Evolutionary conservation across 2,888 invertebrate species (phyloP).

Genomic region (Willowsia nigromaculata): DNA sequence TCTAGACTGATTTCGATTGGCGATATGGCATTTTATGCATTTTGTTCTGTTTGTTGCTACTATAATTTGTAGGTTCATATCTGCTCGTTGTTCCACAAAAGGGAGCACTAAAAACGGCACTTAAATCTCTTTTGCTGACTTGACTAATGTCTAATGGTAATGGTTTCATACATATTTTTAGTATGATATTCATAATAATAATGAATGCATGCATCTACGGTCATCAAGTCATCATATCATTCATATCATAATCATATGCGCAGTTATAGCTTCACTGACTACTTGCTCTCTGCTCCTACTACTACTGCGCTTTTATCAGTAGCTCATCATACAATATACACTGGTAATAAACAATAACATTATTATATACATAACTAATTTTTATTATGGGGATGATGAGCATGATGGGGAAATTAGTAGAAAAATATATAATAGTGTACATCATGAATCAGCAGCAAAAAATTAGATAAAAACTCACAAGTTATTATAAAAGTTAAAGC

Average conservation of each 20-base stretch:
- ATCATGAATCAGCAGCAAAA: conserved; percentile 15
- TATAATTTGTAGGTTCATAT: too few relatives aligned
- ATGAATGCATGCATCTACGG: conserved; percentile 17
- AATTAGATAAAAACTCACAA: neutral
- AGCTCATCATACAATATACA: conserved; percentile 26
- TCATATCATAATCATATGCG: neutral
- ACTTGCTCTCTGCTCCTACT: neutral
- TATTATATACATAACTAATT: conserved; percentile 45
- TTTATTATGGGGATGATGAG: conserved; percentile 9
- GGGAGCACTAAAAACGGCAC: conserved; percentile 60
- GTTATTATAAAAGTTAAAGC: neutral
- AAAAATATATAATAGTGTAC: conserved; percentile 8
- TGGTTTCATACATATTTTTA: conserved; percentile 2
- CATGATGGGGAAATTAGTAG: conserved; percentile 46
- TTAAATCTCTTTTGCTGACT: neutral
- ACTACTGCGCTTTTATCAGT: neutral
- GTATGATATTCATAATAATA: conserved; percentile 17
- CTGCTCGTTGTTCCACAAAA: conserved; percentile 51
- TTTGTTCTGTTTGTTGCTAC: neutral
- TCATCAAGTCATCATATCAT: conserved; percentile 19
- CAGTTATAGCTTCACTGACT: neutral
- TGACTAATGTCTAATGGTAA: neutral
- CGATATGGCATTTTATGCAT: neutral
- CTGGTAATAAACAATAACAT: conserved; percentile 35
- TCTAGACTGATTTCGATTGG: conserved; percentile 14